Evolutionary conservation across 2,113 vertebrate genomes (phyloP).

Genomic region (Capreolus pygargus): DNA sequence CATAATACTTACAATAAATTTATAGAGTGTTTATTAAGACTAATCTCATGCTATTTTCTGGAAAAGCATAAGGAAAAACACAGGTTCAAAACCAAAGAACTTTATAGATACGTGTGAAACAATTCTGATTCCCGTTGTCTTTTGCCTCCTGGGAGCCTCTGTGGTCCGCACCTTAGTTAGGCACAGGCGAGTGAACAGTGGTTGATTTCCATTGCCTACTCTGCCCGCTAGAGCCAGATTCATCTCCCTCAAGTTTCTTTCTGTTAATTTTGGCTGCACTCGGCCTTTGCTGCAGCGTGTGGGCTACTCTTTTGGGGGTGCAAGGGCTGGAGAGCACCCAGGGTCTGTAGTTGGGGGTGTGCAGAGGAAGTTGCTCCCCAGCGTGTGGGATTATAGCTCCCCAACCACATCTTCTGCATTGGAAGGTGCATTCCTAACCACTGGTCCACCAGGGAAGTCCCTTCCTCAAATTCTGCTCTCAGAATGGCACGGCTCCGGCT

Average conservation of each 20-base stretch:
- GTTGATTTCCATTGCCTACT: not conserved
- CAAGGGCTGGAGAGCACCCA: not conserved
- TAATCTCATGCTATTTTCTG: not conserved
- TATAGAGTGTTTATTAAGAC: not conserved
- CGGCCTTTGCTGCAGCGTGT: not conserved
- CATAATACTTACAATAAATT: not conserved
- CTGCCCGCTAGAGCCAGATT: not conserved
- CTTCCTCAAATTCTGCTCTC: not conserved
- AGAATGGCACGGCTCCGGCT: accelerated
- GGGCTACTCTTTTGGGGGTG: not conserved
- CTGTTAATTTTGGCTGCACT: not conserved
- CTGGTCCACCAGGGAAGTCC: not conserved
- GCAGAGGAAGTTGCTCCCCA: not conserved
- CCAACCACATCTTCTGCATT: not conserved
- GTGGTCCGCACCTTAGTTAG: not conserved
- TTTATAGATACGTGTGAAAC: not conserved
- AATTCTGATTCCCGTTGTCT: not conserved
- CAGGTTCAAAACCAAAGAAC: not conserved
- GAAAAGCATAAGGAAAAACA: not conserved
- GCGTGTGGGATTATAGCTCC: not conserved
- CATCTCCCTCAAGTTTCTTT: not conserved
- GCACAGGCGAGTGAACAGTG: not conserved
- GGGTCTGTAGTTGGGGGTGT: not conserved
- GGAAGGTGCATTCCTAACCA: not conserved
- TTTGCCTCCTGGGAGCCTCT: not conserved